Evolutionary conservation across 2,113 vertebrate genomes (phyloP), one percentile per base, ranked within the genome.

Genomic region (Perognathus longimembris): DNA sequence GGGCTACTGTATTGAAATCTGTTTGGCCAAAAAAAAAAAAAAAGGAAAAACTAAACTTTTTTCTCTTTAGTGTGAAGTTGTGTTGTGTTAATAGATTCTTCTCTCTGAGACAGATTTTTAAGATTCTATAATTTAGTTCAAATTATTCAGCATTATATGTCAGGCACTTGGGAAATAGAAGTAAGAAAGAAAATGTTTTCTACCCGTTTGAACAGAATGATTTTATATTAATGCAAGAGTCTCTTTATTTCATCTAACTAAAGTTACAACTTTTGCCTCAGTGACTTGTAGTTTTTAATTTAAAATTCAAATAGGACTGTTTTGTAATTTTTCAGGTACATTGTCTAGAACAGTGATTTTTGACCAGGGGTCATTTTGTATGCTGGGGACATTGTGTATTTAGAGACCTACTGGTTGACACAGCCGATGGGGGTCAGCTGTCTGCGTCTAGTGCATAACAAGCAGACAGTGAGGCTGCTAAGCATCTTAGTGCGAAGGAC

Each of bases 231-330:
- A 45, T 67, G 32, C 18, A 21, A 75, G 45, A 11, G 30, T 40
- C 91, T 71, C 34, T 45, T 10, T 88, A 69, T 94, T 90, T 81
- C 30, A 21, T 95, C 81, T 88, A 15, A 45, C 32, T 54, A 28
- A 88, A 90, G 66, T 90, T 40, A 28, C 74, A 57, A 34, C 88
- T 69, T 84, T 93, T 15, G 36, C 79, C 66, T 84, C 66, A 73
- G 6, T 79, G 71, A 81, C 45, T 77, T 90, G 57, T 40, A 69
- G 3, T 64, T 63, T 93, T 67, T 6, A 54, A 24, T 83, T 90
- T 79, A 20, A 83, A 61, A 61, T 78, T 83, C 78, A 78, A 90
- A 79, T 73, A 40, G 59, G 17, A 24, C 30, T 84, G 34, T 42
- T 77, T 92, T 69, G 34, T 89, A 18, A 50, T 79, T 74, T 78